Conservation (phyloP, 2,888 invertebrate species). For the Lingula anatina region DNA sequence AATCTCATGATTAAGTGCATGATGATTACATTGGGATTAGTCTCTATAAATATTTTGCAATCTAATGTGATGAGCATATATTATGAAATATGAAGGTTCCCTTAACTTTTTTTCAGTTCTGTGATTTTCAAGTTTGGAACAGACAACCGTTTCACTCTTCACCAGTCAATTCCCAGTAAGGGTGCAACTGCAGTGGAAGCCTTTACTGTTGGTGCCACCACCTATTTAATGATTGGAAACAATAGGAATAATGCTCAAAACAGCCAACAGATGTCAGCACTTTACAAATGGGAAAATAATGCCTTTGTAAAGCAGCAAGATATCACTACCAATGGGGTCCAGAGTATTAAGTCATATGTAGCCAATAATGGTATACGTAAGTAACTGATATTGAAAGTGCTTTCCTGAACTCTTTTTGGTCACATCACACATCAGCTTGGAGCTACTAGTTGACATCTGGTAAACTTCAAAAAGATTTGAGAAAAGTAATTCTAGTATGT, state of each 20-base stretch:
- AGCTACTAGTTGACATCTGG: no score
- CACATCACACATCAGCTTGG: no score
- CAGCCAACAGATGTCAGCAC: conserved; percentile 26
- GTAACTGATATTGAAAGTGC: no score
- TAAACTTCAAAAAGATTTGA: no score
- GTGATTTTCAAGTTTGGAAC: conserved; percentile 33
- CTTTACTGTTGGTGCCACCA: conserved; percentile 19
- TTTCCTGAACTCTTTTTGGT: no score
- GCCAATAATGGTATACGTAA: conserved; percentile 25
- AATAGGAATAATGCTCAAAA: conserved; percentile 31
- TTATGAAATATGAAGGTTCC: no score
- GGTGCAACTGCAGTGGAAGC: conserved; percentile 32
- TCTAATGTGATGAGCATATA: no score
- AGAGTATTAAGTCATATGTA: conserved; percentile 18
- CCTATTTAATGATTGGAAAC: conserved; percentile 35
- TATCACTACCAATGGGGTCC: conserved; percentile 25
- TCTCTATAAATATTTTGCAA: no score
- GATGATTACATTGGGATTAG: no score
- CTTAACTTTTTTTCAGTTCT: conserved; percentile 43
- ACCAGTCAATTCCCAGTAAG: conserved; percentile 35
- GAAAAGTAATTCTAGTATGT: no score
- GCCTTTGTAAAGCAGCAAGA: conserved; percentile 31
- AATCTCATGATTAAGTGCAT: no score
- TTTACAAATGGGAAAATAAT: conserved; percentile 34
- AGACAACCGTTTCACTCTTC: conserved; percentile 27